Evolutionary conservation across 2,113 vertebrate genomes (phyloP), one percentile per base, ranked within the genome.

Genomic region (Podarcis cretensis): DNA sequence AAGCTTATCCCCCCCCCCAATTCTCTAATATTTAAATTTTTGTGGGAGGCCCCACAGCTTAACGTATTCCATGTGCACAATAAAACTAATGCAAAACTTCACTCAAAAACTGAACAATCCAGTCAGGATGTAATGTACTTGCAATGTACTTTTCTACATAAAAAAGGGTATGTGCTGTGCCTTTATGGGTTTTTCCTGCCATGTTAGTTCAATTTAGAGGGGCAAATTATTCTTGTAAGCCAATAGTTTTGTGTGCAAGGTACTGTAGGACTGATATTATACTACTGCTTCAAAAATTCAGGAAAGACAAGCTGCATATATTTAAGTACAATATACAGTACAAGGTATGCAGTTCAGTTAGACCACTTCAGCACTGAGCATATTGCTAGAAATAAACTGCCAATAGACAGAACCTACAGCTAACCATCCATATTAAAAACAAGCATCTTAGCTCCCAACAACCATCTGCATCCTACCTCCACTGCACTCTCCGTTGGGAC

Each of bases 51-150:
- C 57, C 57, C 86, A 92, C 27, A 32, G 13, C 25, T 85, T 23
- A 48, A 79, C 80, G 4, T 32, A 78, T 21, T 25, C 87, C 80
- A 68, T 25, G 59, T 32, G 35, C 65, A 75, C 54, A 81, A 65
- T 73, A 63, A 85, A 81, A 81, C 66, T 65, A 73, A 57, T 85
- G 68, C 27, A 66, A 63, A 0, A 0, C 21, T 82, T 77, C 54
- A 27, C 35, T 32, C 6, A 82, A 57, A 0, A 1, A 4, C 1
- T 87, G 77, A 3, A 16, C 21, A 83, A 20, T 18, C 2, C 82
- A 16, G 0, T 81, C 85, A 37, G 5, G 5, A 0, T 84, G 35
- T 25, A 2, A 79, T 5, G 0, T 23, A 25, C 35, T 86, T 93
- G 73, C 77, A 86, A 23, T 37, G 37, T 37, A 35, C 27, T 65